Evolutionary conservation across 2,888 invertebrate species (phyloP).

Genomic region (Tortrix viridana): DNA sequence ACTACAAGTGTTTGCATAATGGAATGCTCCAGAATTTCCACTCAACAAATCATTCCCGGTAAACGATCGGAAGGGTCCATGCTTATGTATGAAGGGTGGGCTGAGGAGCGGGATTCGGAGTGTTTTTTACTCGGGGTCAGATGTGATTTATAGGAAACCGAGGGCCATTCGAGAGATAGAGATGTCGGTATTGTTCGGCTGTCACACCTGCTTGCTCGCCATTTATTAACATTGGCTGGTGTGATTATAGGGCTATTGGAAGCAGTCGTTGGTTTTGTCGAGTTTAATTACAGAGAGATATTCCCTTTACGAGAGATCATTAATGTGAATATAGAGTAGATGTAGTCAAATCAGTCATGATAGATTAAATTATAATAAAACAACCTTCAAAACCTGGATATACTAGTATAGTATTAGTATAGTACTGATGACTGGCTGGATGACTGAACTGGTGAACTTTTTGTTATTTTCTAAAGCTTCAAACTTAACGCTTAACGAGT

Average conservation of each 20-base stretch:
- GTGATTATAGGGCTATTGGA: background rate
- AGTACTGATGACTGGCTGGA: too few relatives aligned
- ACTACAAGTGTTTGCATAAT: constrained; percentile 52
- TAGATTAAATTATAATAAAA: too few relatives aligned
- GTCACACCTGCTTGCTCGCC: constrained; percentile 21
- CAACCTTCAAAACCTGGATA: too few relatives aligned
- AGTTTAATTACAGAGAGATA: too few relatives aligned
- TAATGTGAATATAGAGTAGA: too few relatives aligned
- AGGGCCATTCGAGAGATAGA: constrained; percentile 23
- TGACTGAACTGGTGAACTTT: too few relatives aligned
- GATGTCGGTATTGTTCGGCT: constrained; percentile 20
- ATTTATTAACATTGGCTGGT: constrained; percentile 15
- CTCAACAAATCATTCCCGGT: constrained; percentile 56
- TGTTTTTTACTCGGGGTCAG: constrained; percentile 37
- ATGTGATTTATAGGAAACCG: constrained; percentile 29
- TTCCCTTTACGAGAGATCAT: too few relatives aligned
- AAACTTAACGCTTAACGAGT: too few relatives aligned
- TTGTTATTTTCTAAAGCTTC: too few relatives aligned
- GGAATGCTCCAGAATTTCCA: constrained; percentile 46
- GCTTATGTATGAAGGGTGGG: constrained; percentile 52
- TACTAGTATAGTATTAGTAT: too few relatives aligned
- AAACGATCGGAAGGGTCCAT: constrained; percentile 46
- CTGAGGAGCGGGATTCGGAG: constrained; percentile 17
- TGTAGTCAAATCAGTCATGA: too few relatives aligned
- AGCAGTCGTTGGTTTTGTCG: too few relatives aligned